These are phyloP conservation scores for Orthosia incerta DNA, from an alignment of 2,888 invertebrate species.

Conservation along the genomic window DNA sequence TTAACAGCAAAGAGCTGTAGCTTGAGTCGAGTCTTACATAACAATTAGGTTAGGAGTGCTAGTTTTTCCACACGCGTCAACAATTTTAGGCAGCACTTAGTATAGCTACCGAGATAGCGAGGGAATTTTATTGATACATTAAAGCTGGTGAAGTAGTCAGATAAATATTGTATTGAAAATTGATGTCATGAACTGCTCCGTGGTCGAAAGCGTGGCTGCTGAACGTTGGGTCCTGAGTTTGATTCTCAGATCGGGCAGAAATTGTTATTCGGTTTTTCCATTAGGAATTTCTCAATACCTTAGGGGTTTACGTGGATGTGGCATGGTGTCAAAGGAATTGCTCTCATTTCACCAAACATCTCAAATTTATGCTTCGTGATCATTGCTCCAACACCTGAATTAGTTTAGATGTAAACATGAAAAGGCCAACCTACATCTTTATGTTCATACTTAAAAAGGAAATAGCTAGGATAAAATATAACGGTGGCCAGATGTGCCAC, in stretches of 20 bases:
- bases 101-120: not conserved
- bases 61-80: constrained; percentile 19
- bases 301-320: too few species aligned
- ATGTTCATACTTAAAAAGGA: not conserved
- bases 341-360: too few species aligned
- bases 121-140: constrained; percentile 5
- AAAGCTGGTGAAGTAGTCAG: not conserved
- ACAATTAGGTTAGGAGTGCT: constrained; percentile 6
- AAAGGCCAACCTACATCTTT: not conserved
- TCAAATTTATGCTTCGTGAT: not conserved
- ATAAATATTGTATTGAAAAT: not conserved
- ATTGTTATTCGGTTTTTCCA: too few species aligned
- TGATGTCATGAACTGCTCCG: too few species aligned
- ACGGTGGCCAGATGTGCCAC: constrained; percentile 13
- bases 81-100: constrained; percentile 25
- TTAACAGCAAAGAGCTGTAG: constrained; percentile 23
- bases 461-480: constrained; percentile 4
- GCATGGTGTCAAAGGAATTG: too few species aligned
- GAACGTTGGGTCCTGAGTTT: too few species aligned
- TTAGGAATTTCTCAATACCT: too few species aligned
- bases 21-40: constrained; percentile 19
- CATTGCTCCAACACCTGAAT: not conserved
- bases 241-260: too few species aligned
- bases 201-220: too few species aligned
- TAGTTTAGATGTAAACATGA: not conserved